Evolutionary conservation across 2,113 vertebrate genomes (phyloP).

Genomic region (Ophthalmolycus amberensis): DNA sequence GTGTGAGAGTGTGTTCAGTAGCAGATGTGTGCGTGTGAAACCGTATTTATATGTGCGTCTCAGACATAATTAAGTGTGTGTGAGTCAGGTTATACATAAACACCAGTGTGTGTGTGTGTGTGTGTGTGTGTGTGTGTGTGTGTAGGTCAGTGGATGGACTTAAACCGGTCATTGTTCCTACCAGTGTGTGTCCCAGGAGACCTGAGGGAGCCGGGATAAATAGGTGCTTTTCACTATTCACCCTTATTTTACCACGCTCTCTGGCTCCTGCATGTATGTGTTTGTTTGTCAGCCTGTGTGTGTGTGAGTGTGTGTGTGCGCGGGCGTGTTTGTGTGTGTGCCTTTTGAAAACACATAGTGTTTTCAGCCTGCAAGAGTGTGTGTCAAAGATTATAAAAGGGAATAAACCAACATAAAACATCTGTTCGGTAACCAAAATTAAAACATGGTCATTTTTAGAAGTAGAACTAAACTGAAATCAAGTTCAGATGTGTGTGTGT

Average conservation of each 20-base stretch:
- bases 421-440: background rate
- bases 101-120: slow-evolving; percentile 15
- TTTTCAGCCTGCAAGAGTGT: background rate
- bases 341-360: slow-evolving; percentile 1
- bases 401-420: background rate
- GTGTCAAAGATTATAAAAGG: background rate
- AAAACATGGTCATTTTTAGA: background rate
- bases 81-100: slow-evolving; percentile 28
- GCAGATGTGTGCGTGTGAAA: background rate
- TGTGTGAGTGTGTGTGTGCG: slow-evolving; percentile 31
- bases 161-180: slow-evolving; percentile 69
- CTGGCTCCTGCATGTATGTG: slow-evolving; percentile 29
- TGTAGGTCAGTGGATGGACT: slow-evolving; percentile 51
- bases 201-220: slow-evolving; percentile 65
- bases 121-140: slow-evolving; percentile 31
- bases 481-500: background rate
- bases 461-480: background rate
- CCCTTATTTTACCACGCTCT: slow-evolving; percentile 57
- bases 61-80: slow-evolving; percentile 15
- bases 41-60: background rate
- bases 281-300: slow-evolving; percentile 17
- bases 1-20: background rate
- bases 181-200: slow-evolving; percentile 59
- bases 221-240: slow-evolving; percentile 74
- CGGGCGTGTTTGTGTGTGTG: background rate